Percentiles rank a stretch among this genome's conserved stretches.
Conservation (phyloP, 2,797 vertebrate species). For the Diceros bicornis region DNA sequence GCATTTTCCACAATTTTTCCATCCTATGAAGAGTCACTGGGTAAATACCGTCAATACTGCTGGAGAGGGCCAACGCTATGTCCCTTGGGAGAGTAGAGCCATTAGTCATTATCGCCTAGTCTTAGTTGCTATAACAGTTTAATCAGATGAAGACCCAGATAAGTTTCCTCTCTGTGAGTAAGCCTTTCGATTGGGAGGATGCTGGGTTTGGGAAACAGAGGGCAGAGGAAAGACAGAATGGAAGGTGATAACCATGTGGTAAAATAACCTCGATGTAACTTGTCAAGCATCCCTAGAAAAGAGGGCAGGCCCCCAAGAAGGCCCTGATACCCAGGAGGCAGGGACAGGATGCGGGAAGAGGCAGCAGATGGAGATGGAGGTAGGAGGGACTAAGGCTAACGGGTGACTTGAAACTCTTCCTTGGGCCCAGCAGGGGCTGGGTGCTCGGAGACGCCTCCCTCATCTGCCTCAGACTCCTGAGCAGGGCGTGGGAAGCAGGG, state of each 20-base stretch:
- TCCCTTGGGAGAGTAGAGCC: neutral
- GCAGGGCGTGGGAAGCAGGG: neutral
- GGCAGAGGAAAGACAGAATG: neutral
- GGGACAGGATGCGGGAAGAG: neutral
- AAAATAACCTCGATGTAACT: neutral
- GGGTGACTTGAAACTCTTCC: neutral
- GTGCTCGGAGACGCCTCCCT: fast-evolving
- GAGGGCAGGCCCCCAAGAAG: neutral
- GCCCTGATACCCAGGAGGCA: neutral
- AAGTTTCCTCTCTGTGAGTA: neutral
- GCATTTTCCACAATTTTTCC: neutral
- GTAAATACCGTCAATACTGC: neutral
- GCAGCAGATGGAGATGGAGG: too few relatives aligned
- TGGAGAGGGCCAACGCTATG: neutral
- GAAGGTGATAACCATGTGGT: neutral
- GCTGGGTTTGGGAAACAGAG: neutral
- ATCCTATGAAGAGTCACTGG: neutral
- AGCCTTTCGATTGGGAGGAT: neutral
- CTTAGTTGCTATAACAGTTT: constrained; percentile 24
- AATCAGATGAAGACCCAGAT: constrained; percentile 24
- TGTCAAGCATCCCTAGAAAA: neutral
- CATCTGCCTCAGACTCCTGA: neutral
- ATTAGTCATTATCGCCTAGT: constrained; percentile 30
- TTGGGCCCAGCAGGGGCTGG: neutral
- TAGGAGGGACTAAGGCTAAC: neutral